Base-by-base conservation (phyloP, 1,140 invertebrate genomes). In the Chironomus striatipennis region DNA sequence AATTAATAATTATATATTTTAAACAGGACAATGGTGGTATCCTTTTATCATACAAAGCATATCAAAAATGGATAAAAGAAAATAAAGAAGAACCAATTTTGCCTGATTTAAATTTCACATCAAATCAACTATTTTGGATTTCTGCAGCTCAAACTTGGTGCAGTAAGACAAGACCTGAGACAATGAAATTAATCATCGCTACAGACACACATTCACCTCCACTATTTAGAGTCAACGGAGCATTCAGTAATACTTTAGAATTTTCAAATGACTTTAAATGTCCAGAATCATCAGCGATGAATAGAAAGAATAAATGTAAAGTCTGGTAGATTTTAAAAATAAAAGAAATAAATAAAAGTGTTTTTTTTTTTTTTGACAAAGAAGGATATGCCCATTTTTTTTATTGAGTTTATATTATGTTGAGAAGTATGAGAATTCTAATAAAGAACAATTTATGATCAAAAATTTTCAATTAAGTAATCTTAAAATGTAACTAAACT, bases 231-330 rank as follows among this genome's bases (percentile, higher is more conserved):
- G 76, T 91, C 2, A 86, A 88, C 74, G 90, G 90, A 12, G 87
- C 90, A 1, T 80, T 91, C 43, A 87, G 88, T 34, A 92, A 93
- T 79, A 86, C 87, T 77, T 79, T 84, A 47, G 86, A 90, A 73
- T 97, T 97, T 82, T 84, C 91, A 0, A 80, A 85, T 65, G 93
- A 94, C 81, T 97, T 94, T 82, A 88, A 90, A 47, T 97, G 95
- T 82, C 89, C 90, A 0, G 24, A 83, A 0, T 89, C 89, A 6
- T 88, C 90, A 0, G 87, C 85, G 42, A 94, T 96, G 93, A 96
- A 96, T 81, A 93, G 94, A 2, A 77, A 79, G 17, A 85, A 92
- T 2, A 96, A 95, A 81, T 97, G 95, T 83, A 84, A 85, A 78
- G 87, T 91, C 6, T 91, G 90, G 90, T 91, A 88, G 20, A 57